A percentile compares a stretch with the other conserved stretches of the same genome.
These are phyloP conservation scores for Scartelaos histophorus DNA, from an alignment of 2,113 vertebrate species.

Conservation along the genomic window DNA sequence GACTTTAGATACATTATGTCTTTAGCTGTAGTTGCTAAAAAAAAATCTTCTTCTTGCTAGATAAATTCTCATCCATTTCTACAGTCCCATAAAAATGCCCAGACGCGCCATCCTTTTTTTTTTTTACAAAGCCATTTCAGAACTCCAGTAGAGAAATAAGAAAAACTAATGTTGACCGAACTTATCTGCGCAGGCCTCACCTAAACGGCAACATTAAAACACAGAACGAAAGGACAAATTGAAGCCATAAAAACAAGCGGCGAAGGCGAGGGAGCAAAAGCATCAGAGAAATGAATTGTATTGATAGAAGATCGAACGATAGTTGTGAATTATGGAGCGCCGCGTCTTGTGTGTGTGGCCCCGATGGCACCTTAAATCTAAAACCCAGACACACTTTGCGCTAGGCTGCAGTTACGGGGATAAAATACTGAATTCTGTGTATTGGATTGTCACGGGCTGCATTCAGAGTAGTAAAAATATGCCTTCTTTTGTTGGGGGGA, in stretches of 20 bases:
- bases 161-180: background rate
- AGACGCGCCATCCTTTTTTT: background rate
- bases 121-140: conserved; percentile 12
- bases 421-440: background rate
- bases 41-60: background rate
- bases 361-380: conserved; percentile 42
- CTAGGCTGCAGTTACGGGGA: conserved; percentile 6
- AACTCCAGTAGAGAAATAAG: background rate
- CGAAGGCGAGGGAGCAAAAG: conserved; percentile 17
- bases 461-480: background rate
- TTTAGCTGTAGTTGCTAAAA: background rate
- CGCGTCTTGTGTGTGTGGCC: conserved; percentile 4
- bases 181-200: conserved; percentile 11
- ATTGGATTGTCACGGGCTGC: background rate
- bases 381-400: conserved; percentile 18
- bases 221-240: conserved; percentile 28
- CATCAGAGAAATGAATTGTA: conserved; percentile 37
- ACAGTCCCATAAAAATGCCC: background rate
- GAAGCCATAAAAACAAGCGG: conserved; percentile 42
- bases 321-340: conserved; percentile 40
- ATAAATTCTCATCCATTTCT: background rate
- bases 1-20: background rate
- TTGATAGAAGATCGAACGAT: conserved; percentile 38
- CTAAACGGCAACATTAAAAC: conserved; percentile 24
- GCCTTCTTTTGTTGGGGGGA: background rate